Evolutionary conservation across 1,140 invertebrate species (phyloP), one percentile per base, ranked within the genome.

Genomic region (Steinernema feltiae): DNA sequence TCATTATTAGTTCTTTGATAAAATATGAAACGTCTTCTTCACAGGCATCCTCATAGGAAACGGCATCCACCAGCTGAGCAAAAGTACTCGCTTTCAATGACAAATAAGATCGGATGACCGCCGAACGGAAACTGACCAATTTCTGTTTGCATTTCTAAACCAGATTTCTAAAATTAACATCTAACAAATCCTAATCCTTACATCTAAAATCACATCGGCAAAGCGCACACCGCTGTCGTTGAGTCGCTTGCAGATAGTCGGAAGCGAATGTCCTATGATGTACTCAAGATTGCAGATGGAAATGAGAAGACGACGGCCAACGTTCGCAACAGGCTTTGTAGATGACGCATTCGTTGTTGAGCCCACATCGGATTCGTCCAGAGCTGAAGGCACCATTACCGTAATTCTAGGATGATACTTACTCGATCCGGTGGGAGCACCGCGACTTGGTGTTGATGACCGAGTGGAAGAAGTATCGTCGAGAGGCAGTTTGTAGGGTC

Each of bases 11-110:
- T 70, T 85, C 84, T 73, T 85, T 85, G 1, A 84, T 74, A 70
- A 80, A 86, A 48, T 79, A 79, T n/a, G 85, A 85, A 18, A 86
- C 85, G 48, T 85, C 84, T 86, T 82, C 81, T 53, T 79, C 84
- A 27, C 79, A 78, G 1, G 81, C 27, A 17, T 81, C 72, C 3
- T 81, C 77, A 70, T 84, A 84, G 70, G 63, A 75, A 21, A 76
- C 74, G n/a, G 72, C 72, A 12, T 80, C 80, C 24, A 85, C 73
- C 18, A 84, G 74, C 7, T 76, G 74, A 29, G 73, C 24, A 18
- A 84, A 77, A n/a, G 83, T 32, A 0, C 72, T 35, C 30, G 48
- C 41, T 76, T 85, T 84, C 12, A 76, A 32, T 27, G 71, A 31
- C 29, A 81, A 76, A 72, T 83, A 83, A 29, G 77, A 78, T 12